phyloP scores from a whole-genome alignment of 2,797 vertebrate species.

The Acrossocheilus wenchowensis region DNA sequence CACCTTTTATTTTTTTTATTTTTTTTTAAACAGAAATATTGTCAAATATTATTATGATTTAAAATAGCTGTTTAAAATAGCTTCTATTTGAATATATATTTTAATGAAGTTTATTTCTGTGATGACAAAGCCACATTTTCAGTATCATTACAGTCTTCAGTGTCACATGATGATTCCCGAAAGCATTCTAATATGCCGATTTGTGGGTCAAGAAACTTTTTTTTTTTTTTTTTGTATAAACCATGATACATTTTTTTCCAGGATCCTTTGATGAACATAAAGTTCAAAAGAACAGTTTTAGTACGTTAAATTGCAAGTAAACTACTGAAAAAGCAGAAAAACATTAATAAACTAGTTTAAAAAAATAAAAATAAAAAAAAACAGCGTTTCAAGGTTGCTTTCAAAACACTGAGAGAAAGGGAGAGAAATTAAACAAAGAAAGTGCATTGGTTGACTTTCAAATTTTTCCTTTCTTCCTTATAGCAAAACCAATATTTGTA shows the following conservation, averaged over 20 bases:
- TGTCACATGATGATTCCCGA: too few species aligned
- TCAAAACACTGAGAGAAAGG: neutral
- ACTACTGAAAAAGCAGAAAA: neutral
- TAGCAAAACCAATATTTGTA: constrained; percentile 26
- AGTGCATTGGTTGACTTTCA: neutral
- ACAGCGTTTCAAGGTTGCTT: neutral
- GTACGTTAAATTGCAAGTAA: neutral
- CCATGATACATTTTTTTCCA: neutral
- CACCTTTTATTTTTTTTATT: too few species aligned
- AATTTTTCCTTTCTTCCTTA: neutral
- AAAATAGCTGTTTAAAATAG: neutral
- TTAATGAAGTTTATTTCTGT: neutral
- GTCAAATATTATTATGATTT: neutral
- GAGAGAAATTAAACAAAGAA: constrained; percentile 8
- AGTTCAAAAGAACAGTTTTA: neutral
- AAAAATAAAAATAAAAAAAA: neutral
- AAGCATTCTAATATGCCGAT: neutral
- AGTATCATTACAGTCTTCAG: neutral
- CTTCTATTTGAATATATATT: neutral
- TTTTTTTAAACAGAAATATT: neutral
- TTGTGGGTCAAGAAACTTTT: neutral
- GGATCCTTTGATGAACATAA: neutral
- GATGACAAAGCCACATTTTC: neutral
- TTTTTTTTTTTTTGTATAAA: neutral
- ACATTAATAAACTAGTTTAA: neutral